These are phyloP conservation scores for Smittia aterrima DNA, from an alignment of 2,888 invertebrate species.

Conservation along the genomic window DNA sequence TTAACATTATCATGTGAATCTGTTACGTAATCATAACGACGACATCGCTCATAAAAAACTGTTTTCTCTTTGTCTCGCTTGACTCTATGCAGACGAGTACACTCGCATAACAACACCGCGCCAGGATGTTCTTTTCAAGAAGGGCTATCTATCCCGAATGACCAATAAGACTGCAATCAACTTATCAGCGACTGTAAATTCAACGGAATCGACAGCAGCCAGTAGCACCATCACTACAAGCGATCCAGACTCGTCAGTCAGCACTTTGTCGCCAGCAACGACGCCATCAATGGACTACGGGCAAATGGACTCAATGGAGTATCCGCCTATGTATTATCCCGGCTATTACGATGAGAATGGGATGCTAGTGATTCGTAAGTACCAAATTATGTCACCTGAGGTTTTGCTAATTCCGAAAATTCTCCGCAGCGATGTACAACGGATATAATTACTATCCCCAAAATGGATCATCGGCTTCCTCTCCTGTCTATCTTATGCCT, in stretches of 20 bases:
- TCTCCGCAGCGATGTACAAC: constrained; percentile 43
- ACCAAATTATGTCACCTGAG: background rate
- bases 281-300: constrained; percentile 37
- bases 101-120: constrained; percentile 68
- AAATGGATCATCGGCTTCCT: constrained; percentile 11
- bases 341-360: constrained; percentile 57
- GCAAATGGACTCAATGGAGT: constrained; percentile 18
- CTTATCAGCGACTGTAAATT: constrained; percentile 12
- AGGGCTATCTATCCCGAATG: constrained; percentile 61
- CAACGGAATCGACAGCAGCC: constrained; percentile 20
- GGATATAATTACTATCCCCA: constrained; percentile 28
- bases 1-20: background rate
- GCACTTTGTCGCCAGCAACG: constrained; percentile 43
- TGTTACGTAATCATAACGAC: no score
- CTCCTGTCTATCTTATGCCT: constrained; percentile 34
- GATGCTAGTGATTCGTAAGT: constrained; percentile 50
- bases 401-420: background rate
- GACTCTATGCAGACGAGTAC: constrained; percentile 59
- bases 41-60: no score
- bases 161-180: constrained; percentile 54
- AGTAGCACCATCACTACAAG: background rate
- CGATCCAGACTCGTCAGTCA: constrained; percentile 42
- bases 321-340: constrained; percentile 42
- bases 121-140: constrained; percentile 69
- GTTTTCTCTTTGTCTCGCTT: no score